Evolutionary conservation across 2,113 vertebrate genomes (phyloP), one percentile per base, ranked within the genome.

Genomic region (Tragulus kanchil): DNA sequence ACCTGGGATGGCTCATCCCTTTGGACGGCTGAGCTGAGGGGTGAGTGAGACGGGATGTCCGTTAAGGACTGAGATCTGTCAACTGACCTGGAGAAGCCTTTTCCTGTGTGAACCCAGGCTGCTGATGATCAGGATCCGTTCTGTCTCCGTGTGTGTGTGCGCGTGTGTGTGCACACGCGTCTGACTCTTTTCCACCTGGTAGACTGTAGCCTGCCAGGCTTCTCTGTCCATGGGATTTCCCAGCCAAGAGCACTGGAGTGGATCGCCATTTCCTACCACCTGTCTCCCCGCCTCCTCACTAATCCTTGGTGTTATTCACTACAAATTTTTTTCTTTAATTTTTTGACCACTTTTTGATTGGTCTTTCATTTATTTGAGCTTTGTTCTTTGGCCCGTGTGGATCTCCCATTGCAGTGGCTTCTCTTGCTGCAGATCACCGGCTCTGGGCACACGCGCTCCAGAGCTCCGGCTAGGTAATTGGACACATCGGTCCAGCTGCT

Each of bases 21-120:
- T 4, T 2, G 67, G 78, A 31, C 1, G 48, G 65, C 59, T 1
- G 59, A 85, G 59, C 48, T 15, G 52, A 58, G 36, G 25, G 23
- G 15, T 2, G 21, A 8, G 10, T 1, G 42, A 56, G 64, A 10
- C 3, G 19, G 17, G 10, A 4, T 16, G 36, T 23, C 1, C 15
- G 6, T 11, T 4, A 31, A 94, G 42, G 45, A 36, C 45, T 26
- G 6, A 13, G 67, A 28, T 8, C 67, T 4, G 42, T 45, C 3
- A 0, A 0, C 13, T 4, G 4, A 45, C 14, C 12, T 52, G 0
- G 31, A 75, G 69, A n/a, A 14, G 79, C 2, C 36, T 36, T 10
- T 31, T 8, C 48, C 6, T 15, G 26, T 5, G 0, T 14, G 25
- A 28, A 17, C 64, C 8, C 56, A 8, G 50, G 5, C 52, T 42